Conservation (phyloP, 2,888 invertebrate species). For the Dryomyza anilis region DNA sequence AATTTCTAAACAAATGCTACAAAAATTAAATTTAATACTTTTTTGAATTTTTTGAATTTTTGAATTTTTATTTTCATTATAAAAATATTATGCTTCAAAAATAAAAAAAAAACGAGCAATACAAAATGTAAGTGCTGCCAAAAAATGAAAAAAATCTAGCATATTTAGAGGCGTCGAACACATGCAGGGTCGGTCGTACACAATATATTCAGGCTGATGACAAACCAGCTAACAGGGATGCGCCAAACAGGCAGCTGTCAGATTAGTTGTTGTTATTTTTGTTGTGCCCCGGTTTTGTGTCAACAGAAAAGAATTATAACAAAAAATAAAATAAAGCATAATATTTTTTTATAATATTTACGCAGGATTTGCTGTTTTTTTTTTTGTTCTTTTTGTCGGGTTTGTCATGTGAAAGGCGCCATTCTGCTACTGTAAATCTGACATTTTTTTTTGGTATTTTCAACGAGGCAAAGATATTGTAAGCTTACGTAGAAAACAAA, state of each 20-base stretch:
- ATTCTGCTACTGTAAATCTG: not conserved
- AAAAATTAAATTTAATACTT: too few relatives aligned
- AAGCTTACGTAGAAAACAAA: not conserved
- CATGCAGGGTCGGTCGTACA: too few relatives aligned
- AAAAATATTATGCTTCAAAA: not conserved
- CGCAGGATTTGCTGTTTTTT: conserved; percentile 5
- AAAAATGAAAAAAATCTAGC: not conserved
- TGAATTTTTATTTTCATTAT: not conserved
- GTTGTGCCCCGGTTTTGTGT: not conserved
- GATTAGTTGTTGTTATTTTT: not conserved
- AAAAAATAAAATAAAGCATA: not conserved
- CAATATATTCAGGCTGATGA: too few relatives aligned
- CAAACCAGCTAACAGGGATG: too few relatives aligned
- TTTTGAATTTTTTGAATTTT: not conserved
- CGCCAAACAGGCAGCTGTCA: not conserved
- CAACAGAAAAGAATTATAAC: not conserved
- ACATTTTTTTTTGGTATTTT: not conserved
- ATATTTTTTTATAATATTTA: conserved; percentile 29
- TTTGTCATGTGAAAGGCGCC: not conserved
- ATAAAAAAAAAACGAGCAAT: not conserved
- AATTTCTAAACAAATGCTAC: too few relatives aligned
- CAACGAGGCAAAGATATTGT: not conserved
- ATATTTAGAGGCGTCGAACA: too few relatives aligned
- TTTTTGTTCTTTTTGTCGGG: not conserved
- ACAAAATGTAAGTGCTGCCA: not conserved